phyloP scores from a whole-genome alignment of 2,888 invertebrate genomes.

The Rotaria sp. region DNA sequence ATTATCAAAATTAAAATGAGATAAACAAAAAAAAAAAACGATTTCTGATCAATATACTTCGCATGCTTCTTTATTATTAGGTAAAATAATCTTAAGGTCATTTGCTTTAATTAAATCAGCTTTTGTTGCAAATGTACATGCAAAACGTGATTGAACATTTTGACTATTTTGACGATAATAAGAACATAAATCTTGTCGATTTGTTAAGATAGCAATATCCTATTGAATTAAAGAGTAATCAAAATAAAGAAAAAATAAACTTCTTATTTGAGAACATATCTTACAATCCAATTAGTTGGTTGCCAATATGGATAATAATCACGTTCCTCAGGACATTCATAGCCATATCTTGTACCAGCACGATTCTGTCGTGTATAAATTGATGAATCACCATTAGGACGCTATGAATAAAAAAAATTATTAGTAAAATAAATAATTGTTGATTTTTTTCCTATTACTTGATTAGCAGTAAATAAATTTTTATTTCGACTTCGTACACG shows the following conservation, averaged over 20 bases:
- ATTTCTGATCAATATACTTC: conserved; percentile 46
- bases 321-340: conserved; percentile 54
- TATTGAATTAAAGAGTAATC: conserved; percentile 1
- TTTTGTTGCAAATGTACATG: conserved; percentile 46
- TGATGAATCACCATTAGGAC: conserved; percentile 42
- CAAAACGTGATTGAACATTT: conserved; percentile 48
- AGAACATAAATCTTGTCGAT: conserved; percentile 41
- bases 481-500: conserved; percentile 48
- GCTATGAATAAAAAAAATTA: not conserved
- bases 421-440: not conserved
- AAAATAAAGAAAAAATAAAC: not conserved
- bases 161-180: conserved; percentile 40
- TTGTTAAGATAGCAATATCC: conserved; percentile 44
- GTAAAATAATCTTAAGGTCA: conserved; percentile 44
- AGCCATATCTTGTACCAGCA: conserved; percentile 49
- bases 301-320: conserved; percentile 55
- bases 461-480: conserved; percentile 53
- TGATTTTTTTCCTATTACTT: conserved; percentile 45
- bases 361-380: conserved; percentile 51
- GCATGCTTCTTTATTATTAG: conserved; percentile 49
- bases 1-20: not conserved
- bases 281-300: conserved; percentile 47
- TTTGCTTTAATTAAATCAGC: conserved; percentile 39
- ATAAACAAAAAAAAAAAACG: not conserved
- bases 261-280: not conserved